Conservation (phyloP, 2,888 invertebrate genomes). For the Catonia carolina region DNA sequence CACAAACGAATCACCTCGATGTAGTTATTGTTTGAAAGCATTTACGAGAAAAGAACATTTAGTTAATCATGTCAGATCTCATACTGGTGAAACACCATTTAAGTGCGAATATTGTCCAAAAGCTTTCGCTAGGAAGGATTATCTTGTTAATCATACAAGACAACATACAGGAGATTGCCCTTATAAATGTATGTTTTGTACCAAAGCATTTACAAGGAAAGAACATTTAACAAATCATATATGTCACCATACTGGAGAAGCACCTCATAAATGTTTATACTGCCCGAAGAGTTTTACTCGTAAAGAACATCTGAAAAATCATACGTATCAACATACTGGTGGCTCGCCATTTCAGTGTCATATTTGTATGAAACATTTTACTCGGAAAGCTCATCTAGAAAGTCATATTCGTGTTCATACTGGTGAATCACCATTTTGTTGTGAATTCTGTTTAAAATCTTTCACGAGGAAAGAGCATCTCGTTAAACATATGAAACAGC, state of each 20-base stretch:
- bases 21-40: slow-evolving; percentile 1
- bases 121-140: slow-evolving; percentile 2
- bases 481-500: slow-evolving; percentile 2
- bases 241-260: slow-evolving; percentile 6
- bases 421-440: slow-evolving; percentile 3
- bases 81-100: slow-evolving; percentile 7
- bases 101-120: slow-evolving; percentile 8
- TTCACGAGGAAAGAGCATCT: slow-evolving; percentile 2
- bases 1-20: slow-evolving; percentile 4
- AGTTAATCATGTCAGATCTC: background rate
- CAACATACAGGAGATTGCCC: background rate
- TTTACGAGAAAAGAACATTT: slow-evolving; percentile 7
- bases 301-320: slow-evolving; percentile 8
- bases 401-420: slow-evolving; percentile 4
- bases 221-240: slow-evolving; percentile 8
- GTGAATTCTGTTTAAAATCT: slow-evolving; percentile 5
- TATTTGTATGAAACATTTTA: slow-evolving; percentile 9
- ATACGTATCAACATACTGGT: slow-evolving; percentile 4
- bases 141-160: slow-evolving; percentile 1
- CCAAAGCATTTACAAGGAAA: slow-evolving; percentile 4
- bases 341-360: slow-evolving; percentile 6
- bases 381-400: slow-evolving; percentile 3
- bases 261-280: slow-evolving; percentile 6
- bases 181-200: slow-evolving; percentile 8
- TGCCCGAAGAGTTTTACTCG: slow-evolving; percentile 8